These are phyloP conservation scores for Sus cebifrons DNA, from an alignment of 2,797 vertebrate genomes.

Conservation along the genomic window DNA sequence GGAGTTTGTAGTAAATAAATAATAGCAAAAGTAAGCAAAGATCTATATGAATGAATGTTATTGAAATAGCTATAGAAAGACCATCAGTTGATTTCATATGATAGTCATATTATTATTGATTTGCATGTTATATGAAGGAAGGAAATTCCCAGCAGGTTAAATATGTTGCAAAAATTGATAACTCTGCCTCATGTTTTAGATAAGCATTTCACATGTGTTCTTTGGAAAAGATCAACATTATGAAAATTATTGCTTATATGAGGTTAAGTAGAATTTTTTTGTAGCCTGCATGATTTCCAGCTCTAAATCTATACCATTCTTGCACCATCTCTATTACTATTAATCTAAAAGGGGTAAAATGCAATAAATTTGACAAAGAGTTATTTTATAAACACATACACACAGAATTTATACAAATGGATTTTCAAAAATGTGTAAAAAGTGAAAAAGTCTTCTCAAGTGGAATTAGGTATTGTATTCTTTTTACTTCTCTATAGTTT, in stretches of 20 bases:
- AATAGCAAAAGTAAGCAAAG: neutral
- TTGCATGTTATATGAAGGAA: neutral
- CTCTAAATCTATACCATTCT: neutral
- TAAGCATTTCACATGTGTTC: neutral
- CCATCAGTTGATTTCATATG: neutral
- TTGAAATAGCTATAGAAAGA: neutral
- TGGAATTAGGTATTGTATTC: neutral
- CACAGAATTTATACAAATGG: neutral
- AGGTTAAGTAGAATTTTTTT: neutral
- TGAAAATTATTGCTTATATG: conserved; percentile 39
- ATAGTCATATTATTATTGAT: neutral
- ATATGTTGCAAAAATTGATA: neutral
- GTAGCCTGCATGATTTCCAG: neutral
- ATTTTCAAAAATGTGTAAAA: neutral
- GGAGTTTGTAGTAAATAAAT: neutral
- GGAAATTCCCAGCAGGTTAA: neutral
- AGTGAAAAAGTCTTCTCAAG: neutral
- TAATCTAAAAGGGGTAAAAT: neutral
- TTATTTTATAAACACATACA: conserved; percentile 24
- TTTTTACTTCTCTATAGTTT: conserved; percentile 9
- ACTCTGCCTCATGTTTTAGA: conserved; percentile 25
- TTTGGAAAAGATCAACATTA: neutral
- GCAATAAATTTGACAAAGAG: neutral
- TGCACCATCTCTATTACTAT: neutral
- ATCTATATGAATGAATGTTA: neutral